Evolutionary conservation across 2,797 vertebrate genomes (phyloP), one percentile per base, ranked within the genome.

Genomic region (Okamejei kenojei): DNA sequence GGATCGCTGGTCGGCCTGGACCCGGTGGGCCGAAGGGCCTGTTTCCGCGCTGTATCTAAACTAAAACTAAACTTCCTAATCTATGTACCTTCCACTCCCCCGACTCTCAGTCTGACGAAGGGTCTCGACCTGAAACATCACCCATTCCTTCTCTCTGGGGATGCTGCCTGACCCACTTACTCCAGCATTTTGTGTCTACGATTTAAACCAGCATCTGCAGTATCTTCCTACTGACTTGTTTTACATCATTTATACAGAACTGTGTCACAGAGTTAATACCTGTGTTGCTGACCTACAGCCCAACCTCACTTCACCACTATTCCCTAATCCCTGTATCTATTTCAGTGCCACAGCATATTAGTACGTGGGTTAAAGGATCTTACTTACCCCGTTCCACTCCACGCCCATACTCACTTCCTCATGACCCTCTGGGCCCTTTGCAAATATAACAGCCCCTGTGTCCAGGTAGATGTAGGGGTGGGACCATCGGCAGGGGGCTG

Each of bases 381-480:
- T 74, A 91, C 88, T 91, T 54, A 91, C 88, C 88, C 68, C 68
- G n/a, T 45, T 91, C 88, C 88, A 91, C 19, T 91, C 88, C 7
- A 91, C 35, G 45, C 68, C 88, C 88, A 91, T 91, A 91, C 88
- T 91, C 88, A 91, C 88, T 91, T 54, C 88, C 88, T 91, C 88
- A 7, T 68, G 45, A 38, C 88, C 88, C 0, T 45, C 88, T 21
- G 88, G 88, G 23, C 88, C 68, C 26, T 91, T 91, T 5, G 88
- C 88, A 74, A 91, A 91, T 7, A 74, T 45, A 32, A 91, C 88
- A 45, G 88, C 11, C 32, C 68, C 63, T 1, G 88, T 13, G 10
- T 74, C 88, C 88, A 74, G 65, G 68, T 74, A 91, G 32, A 73
- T 32, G 21, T 35, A 91, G 68, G 35, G 65, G 32, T 29, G 17